A percentile compares a stretch with the other conserved stretches of the same genome.
Conservation (phyloP, 2,888 invertebrate genomes). For the Eupeodes latifasciatus region DNA sequence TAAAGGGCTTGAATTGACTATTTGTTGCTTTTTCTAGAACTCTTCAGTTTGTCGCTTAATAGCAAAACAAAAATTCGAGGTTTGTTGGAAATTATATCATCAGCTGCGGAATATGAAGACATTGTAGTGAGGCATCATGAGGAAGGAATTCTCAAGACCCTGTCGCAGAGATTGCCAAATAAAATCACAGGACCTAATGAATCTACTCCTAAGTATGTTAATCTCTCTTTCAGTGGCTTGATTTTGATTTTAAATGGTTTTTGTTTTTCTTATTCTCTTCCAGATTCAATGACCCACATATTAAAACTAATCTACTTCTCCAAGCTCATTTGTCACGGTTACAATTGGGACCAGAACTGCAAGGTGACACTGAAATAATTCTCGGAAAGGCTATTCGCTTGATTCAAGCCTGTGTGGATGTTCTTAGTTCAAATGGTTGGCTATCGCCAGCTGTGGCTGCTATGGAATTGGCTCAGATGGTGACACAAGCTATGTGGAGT, state of each 20-base stretch:
- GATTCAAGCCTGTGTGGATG: conserved; percentile 98
- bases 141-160: conserved; percentile 90
- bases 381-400: conserved; percentile 92
- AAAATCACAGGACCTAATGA: conserved; percentile 87
- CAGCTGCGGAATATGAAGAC: conserved; percentile 98
- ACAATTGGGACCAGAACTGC: conserved; percentile 97
- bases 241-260: neutral
- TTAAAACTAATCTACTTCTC: conserved; percentile 97
- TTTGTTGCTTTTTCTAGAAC: conserved; percentile 87
- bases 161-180: conserved; percentile 86
- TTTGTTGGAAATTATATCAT: conserved; percentile 98
- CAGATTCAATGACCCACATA: conserved; percentile 97
- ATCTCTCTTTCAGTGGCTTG: neutral
- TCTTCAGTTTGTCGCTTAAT: conserved; percentile 98
- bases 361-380: conserved; percentile 96
- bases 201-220: conserved; percentile 88
- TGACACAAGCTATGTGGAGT: conserved; percentile 99
- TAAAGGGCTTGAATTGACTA: neutral
- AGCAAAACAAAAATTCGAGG: conserved; percentile 99
- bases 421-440: conserved; percentile 98
- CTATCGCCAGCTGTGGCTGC: conserved; percentile 98
- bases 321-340: conserved; percentile 98
- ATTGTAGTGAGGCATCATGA: conserved; percentile 98
- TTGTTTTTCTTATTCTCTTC: conserved; percentile 32
- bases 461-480: conserved; percentile 99